A percentile compares a stretch with the other conserved stretches of the same genome.
Evolutionary conservation across 2,888 invertebrate genomes (phyloP).

Genomic region (Campaea margaritaria): DNA sequence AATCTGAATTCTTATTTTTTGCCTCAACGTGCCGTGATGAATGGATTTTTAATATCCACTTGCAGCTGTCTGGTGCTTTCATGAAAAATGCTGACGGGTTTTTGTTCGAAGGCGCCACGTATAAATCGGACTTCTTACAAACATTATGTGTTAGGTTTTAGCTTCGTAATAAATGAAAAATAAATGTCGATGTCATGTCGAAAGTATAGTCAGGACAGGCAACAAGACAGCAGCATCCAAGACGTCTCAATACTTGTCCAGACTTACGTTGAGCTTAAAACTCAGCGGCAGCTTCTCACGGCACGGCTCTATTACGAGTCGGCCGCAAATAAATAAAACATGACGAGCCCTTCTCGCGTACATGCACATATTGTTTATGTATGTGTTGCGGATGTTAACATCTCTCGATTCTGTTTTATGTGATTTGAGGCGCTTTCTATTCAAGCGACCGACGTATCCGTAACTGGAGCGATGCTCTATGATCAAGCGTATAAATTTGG

Average conservation of each 20-base stretch:
- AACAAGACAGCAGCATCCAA: conserved; percentile 82
- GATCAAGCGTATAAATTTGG: conserved; percentile 29
- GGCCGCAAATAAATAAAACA: conserved; percentile 84
- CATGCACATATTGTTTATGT: conserved; percentile 68
- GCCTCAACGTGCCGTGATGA: conserved; percentile 68
- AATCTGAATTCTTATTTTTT: conserved; percentile 81
- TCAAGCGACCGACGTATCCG: conserved; percentile 43
- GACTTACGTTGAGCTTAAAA: conserved; percentile 78
- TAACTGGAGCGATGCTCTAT: conserved; percentile 49
- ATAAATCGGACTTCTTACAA: conserved; percentile 41
- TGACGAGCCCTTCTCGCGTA: conserved; percentile 83
- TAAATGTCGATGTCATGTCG: conserved; percentile 78
- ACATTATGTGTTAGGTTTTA: conserved; percentile 35
- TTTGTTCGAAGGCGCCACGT: conserved; percentile 50
- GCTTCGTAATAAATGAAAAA: conserved; percentile 54
- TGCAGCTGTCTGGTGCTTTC: conserved; percentile 70
- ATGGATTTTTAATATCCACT: conserved; percentile 82
- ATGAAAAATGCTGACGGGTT: conserved; percentile 64
- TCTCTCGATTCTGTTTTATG: conserved; percentile 73
- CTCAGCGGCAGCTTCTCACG: conserved; percentile 79
- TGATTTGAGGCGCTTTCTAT: conserved; percentile 77
- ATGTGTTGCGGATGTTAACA: conserved; percentile 76
- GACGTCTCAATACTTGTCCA: conserved; percentile 81
- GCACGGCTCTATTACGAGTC: conserved; percentile 84
- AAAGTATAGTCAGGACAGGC: conserved; percentile 76